Base-by-base conservation (phyloP, 2,113 vertebrate species). In the Sinocyclocheilus anophthalmus region DNA sequence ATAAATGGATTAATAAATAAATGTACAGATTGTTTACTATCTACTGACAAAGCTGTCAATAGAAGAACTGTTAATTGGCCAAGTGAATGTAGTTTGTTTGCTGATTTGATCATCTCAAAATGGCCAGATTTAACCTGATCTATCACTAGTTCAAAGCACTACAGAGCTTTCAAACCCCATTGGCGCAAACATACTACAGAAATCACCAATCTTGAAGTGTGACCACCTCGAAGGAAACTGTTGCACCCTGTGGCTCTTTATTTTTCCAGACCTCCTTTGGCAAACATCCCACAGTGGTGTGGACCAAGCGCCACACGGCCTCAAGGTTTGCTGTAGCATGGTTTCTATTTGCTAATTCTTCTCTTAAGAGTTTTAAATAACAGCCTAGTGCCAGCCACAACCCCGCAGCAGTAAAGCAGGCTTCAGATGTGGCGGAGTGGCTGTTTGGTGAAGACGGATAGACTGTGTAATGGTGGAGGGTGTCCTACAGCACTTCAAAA, bases 321-420 rank as follows among this genome's bases (percentile, higher is more conserved):
- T 72, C 20, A 55, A 59, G 55, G 69, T 87, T 85, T 59, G 86
- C 81, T 13, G 39, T 45, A 57, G 53, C 67, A 22, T 37, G 48
- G 39, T 75, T 84, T 81, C 42, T 83, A 39, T 81, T 79, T 53
- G 85, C 87, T 86, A 86, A 84, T 79, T 85, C 26, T 70, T 5
- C 70, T 76, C 65, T 88, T 87, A 59, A 82, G 77, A 83, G 87
- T 79, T 48, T 85, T 87, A 88, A 88, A 86, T 75, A 86, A 86
- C 88, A 81, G 61, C 14, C 57, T 13, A 9, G 79, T 26, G 89
- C 83, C 77, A 87, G 78, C 73, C 75, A 39, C 70, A 63, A 57
- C 53, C 48, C 48, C 67, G 22, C 65, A 37, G 76, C 75, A 73
- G 61, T 59, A 50, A 81, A 72, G 55, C 65, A n/a, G 48, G 39